These are phyloP conservation scores for Carcharodon carcharias DNA, from an alignment of 2,797 vertebrate species.

Conservation along the genomic window DNA sequence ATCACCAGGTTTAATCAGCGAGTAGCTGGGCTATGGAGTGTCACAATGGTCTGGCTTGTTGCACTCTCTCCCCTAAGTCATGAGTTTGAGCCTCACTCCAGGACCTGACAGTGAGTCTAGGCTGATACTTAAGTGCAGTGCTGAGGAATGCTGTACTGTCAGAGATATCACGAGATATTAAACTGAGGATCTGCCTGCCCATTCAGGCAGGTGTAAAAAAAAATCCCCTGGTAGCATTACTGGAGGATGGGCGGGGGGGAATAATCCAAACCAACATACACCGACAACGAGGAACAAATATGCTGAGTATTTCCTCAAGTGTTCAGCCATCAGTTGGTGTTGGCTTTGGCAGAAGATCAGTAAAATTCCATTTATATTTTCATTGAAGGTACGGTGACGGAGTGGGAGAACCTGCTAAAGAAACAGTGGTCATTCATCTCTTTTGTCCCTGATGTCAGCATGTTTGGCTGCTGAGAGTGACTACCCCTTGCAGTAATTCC, in stretches of 20 bases:
- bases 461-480: neutral
- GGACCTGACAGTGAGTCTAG: neutral
- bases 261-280: neutral
- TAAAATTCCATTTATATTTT: neutral
- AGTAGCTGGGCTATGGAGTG: neutral
- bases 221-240: neutral
- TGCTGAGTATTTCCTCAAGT: neutral
- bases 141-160: neutral
- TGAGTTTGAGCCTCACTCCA: neutral
- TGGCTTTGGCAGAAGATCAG: neutral
- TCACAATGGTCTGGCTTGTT: neutral
- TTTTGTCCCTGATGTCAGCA: neutral
- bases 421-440: neutral
- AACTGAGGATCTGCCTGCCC: neutral
- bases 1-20: too few species aligned
- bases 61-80: neutral
- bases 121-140: neutral
- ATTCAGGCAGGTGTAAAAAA: neutral
- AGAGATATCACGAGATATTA: neutral
- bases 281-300: neutral
- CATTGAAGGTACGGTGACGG: neutral
- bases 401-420: neutral
- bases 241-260: neutral
- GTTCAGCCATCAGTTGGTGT: neutral
- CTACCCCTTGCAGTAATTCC: neutral